Percentiles rank a stretch among this genome's conserved stretches.
Evolutionary conservation across 1,140 invertebrate genomes (phyloP).

Genomic region (Sitobion miscanthi): DNA sequence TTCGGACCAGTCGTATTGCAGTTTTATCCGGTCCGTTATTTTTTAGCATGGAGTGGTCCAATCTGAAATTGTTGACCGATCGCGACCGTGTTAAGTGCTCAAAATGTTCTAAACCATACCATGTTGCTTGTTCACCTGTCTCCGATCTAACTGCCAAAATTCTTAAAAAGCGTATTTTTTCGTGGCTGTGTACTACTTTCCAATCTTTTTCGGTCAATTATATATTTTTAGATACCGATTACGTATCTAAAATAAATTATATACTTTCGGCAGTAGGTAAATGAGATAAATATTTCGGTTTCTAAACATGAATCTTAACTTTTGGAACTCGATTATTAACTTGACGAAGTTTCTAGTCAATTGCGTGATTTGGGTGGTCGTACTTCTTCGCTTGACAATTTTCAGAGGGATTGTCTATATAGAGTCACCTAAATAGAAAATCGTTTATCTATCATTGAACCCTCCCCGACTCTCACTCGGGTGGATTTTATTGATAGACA

Average conservation of each 20-base stretch:
- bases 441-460: background rate
- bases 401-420: background rate
- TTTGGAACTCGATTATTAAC: background rate
- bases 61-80: background rate
- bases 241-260: background rate
- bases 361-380: background rate
- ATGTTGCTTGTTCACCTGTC: too few relatives aligned
- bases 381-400: background rate
- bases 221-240: background rate
- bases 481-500: background rate
- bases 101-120: background rate
- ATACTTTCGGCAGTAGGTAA: background rate
- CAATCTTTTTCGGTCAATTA: background rate
- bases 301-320: background rate
- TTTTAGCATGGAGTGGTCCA: background rate
- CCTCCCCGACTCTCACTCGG: background rate
- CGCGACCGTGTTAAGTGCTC: background rate
- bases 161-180: background rate
- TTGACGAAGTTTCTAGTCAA: slow-evolving; percentile 10
- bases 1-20: background rate
- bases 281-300: background rate
- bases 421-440: background rate
- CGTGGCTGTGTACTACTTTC: background rate
- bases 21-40: background rate
- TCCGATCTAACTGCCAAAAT: background rate